A percentile compares a stretch with the other conserved stretches of the same genome.
phyloP scores from a whole-genome alignment of 2,797 vertebrate species.

The Mus minutoides region DNA sequence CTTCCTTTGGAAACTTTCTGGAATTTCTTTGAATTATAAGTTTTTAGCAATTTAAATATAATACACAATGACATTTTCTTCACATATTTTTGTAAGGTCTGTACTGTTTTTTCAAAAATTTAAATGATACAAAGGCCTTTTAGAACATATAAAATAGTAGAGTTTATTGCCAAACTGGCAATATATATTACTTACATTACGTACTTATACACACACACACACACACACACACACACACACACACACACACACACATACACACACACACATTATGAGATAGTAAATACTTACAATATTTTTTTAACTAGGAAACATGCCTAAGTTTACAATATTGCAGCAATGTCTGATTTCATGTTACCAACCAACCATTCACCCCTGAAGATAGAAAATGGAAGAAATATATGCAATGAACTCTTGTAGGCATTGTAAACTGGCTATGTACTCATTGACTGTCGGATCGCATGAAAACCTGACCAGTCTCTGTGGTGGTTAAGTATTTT shows the following conservation, averaged over 20 bases:
- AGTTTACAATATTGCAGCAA: background rate
- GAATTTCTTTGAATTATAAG: background rate
- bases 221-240: too few relatives aligned
- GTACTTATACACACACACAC: too few relatives aligned
- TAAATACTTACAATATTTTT: background rate
- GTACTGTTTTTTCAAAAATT: background rate
- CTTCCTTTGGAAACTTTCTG: background rate
- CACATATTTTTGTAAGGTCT: background rate
- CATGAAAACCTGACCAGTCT: background rate
- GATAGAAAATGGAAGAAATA: background rate
- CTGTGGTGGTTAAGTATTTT: background rate
- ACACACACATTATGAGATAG: too few relatives aligned
- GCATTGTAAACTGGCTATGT: background rate
- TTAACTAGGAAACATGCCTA: background rate
- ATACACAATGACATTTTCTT: background rate
- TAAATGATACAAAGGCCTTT: conserved; percentile 40
- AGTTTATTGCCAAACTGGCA: conserved; percentile 21
- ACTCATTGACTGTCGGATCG: background rate
- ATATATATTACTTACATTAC: too few relatives aligned
- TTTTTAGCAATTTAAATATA: conserved; percentile 47
- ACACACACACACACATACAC: too few relatives aligned
- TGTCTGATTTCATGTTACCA: background rate
- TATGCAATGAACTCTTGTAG: background rate
- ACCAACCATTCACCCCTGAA: background rate
- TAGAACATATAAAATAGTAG: background rate